Conservation (phyloP, 2,797 vertebrate species). For the Pithecia hirsuta region DNA sequence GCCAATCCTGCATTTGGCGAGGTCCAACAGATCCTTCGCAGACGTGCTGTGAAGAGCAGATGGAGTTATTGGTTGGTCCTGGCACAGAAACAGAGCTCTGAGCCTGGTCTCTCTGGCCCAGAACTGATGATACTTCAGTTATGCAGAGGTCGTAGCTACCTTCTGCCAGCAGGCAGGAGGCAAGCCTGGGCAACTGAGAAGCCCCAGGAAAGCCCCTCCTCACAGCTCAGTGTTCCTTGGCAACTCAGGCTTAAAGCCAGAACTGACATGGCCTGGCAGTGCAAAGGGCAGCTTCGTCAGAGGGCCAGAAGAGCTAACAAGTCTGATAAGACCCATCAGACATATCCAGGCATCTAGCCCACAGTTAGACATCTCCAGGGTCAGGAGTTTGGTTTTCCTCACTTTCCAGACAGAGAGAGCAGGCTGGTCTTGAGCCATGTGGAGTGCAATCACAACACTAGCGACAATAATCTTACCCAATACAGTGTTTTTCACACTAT, state of each 20-base stretch:
- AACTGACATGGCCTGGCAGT: background rate
- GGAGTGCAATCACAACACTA: background rate
- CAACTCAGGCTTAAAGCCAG: constrained; percentile 37
- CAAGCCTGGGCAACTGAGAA: background rate
- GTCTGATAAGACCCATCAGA: background rate
- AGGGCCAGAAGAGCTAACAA: background rate
- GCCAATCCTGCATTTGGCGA: background rate
- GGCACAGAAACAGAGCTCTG: constrained; percentile 46
- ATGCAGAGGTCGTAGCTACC: constrained; percentile 39
- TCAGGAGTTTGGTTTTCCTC: background rate
- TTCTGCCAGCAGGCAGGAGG: background rate
- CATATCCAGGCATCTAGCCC: background rate
- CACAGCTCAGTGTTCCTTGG: background rate
- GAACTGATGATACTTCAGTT: constrained; percentile 69
- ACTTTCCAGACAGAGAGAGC: background rate
- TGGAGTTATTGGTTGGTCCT: background rate
- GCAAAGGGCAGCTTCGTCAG: background rate
- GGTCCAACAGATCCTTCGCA: background rate
- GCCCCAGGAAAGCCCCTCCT: background rate
- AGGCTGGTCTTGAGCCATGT: background rate
- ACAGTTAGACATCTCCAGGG: background rate
- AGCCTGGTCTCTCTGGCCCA: constrained; percentile 58
- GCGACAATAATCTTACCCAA: background rate
- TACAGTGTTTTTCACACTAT: background rate
- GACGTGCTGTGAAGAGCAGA: background rate